Conservation (phyloP, 2,888 invertebrate species). For the Cantharis lateralis region DNA sequence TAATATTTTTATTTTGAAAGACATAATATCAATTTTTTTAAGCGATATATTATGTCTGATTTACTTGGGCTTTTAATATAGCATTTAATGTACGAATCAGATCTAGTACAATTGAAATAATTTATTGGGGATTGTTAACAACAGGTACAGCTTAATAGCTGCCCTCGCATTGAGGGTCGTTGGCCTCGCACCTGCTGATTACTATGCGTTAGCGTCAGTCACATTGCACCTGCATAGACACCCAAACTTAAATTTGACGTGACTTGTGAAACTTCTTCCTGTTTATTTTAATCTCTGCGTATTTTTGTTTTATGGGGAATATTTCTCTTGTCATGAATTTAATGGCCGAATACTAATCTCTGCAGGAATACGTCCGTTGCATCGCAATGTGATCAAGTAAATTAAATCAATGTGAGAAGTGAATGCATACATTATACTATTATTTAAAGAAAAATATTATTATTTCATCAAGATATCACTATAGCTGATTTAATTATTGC, state of each 20-base stretch:
- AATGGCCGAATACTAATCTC: neutral
- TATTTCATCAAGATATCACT: too few species aligned
- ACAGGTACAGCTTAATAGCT: constrained; percentile 26
- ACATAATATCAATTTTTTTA: neutral
- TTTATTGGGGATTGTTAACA: constrained; percentile 25
- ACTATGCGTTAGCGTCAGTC: constrained; percentile 37
- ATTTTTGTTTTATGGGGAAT: neutral
- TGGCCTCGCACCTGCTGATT: constrained; percentile 45
- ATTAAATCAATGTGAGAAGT: neutral
- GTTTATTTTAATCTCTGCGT: neutral
- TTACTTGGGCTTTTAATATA: neutral
- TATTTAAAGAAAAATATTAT: too few species aligned
- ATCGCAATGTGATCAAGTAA: neutral
- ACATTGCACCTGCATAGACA: constrained; percentile 38
- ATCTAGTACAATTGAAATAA: neutral
- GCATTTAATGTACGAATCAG: neutral
- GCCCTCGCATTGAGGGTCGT: constrained; percentile 34
- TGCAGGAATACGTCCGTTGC: neutral
- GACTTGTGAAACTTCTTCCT: constrained; percentile 34
- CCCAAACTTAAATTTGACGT: constrained; percentile 32
- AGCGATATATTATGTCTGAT: neutral
- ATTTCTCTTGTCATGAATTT: neutral
- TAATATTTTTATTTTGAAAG: neutral
- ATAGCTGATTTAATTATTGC: too few species aligned
- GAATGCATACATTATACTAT: too few species aligned